phyloP scores from a whole-genome alignment of 2,797 vertebrate genomes.

The Ibycter americanus region DNA sequence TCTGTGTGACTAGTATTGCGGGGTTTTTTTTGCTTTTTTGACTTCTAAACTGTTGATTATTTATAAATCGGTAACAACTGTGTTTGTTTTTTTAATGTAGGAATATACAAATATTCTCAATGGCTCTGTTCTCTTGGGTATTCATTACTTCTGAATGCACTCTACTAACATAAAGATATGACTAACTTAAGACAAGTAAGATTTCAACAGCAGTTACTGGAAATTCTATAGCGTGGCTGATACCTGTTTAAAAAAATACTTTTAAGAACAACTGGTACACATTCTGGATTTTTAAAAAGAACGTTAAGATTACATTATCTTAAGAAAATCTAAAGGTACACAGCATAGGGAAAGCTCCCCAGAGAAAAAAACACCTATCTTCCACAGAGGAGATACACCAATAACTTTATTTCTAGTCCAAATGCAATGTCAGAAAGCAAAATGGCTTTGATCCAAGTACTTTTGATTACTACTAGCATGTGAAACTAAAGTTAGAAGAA shows the following conservation, averaged over 20 bases:
- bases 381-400: neutral
- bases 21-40: neutral
- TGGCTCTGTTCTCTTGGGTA: neutral
- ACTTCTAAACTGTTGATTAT: neutral
- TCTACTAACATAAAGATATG: neutral
- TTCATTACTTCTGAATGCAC: neutral
- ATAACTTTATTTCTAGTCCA: conserved; percentile 9
- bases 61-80: neutral
- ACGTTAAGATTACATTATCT: neutral
- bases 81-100: neutral
- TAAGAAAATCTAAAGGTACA: neutral
- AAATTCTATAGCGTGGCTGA: neutral
- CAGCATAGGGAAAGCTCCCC: neutral
- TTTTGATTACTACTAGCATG: neutral
- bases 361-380: neutral
- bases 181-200: neutral
- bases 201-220: neutral
- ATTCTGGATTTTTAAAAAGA: neutral
- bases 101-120: neutral
- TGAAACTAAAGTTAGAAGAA: neutral
- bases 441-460: neutral
- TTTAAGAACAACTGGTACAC: neutral
- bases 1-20: neutral
- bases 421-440: conserved; percentile 6
- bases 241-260: neutral